These are phyloP conservation scores for Scrobipalpa costella DNA, from an alignment of 2,888 invertebrate genomes.

Conservation along the genomic window DNA sequence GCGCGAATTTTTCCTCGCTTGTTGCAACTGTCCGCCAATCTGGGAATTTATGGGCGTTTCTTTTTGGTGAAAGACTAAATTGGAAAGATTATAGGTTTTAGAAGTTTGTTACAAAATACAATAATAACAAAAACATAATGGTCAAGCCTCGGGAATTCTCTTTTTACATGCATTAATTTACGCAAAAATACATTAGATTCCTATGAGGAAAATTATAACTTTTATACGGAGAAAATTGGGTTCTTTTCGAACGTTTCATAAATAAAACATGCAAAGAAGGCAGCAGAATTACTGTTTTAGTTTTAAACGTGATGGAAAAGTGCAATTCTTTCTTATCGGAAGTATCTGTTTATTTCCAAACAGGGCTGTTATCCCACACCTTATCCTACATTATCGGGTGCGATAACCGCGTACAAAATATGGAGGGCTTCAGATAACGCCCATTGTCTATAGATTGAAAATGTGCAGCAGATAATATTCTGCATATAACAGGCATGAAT, in stretches of 20 bases:
- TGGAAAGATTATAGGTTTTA: conserved; percentile 6
- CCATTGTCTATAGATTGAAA: conserved; percentile 18
- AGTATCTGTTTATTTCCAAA: conserved; percentile 13
- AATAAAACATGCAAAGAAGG: too few species aligned
- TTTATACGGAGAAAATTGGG: too few species aligned
- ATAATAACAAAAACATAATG: neutral
- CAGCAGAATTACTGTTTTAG: too few species aligned
- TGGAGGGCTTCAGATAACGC: conserved; percentile 13
- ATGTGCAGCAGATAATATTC: conserved; percentile 16
- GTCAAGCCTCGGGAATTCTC: neutral
- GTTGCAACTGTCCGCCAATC: conserved; percentile 13
- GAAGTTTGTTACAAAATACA: conserved; percentile 2
- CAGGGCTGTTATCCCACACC: conserved; percentile 15
- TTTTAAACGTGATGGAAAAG: too few species aligned
- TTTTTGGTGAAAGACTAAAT: conserved; percentile 15
- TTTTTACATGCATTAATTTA: neutral
- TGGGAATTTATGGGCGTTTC: conserved; percentile 22
- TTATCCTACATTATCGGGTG: conserved; percentile 17
- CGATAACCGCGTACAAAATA: conserved; percentile 21
- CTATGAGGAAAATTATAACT: too few species aligned
- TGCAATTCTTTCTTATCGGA: neutral
- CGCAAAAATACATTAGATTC: too few species aligned
- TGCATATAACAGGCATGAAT: neutral
- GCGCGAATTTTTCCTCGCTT: conserved; percentile 1
- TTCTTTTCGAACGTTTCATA: too few species aligned